Evolutionary conservation across 2,113 vertebrate genomes (phyloP).

Genomic region (Prietella phreatophila): DNA sequence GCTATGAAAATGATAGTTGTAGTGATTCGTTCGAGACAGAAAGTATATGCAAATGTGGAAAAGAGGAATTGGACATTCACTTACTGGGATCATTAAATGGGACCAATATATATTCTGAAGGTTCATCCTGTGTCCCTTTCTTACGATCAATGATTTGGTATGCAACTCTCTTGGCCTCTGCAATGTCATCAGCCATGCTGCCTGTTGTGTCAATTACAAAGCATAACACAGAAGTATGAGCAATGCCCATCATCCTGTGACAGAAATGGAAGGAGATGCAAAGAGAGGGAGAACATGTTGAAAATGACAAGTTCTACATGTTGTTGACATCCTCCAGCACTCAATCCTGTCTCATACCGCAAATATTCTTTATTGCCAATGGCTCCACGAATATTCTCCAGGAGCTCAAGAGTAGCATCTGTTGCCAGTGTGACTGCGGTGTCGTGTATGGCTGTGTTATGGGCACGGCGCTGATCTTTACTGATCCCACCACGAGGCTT

Average conservation of each 20-base stretch:
- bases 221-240: conserved; percentile 67
- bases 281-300: not conserved
- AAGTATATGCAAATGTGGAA: not conserved
- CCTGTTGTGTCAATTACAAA: conserved; percentile 76
- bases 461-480: conserved; percentile 63
- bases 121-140: conserved; percentile 71
- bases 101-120: conserved; percentile 75
- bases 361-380: conserved; percentile 64
- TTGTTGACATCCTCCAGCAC: not conserved
- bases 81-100: conserved; percentile 74
- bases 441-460: conserved; percentile 59
- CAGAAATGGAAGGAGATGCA: not conserved
- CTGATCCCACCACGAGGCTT: conserved; percentile 67
- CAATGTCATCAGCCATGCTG: conserved; percentile 71
- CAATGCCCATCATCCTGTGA: conserved; percentile 71
- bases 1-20: not conserved
- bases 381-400: conserved; percentile 66
- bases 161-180: conserved; percentile 53
- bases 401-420: conserved; percentile 61
- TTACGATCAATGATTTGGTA: conserved; percentile 67
- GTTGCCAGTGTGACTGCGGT: conserved; percentile 63
- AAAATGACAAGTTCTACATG: not conserved
- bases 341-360: conserved; percentile 53
- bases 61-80: not conserved
- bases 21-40: not conserved